These are phyloP conservation scores for Ophiodon elongatus DNA, from an alignment of 2,113 vertebrate species.

Conservation along the genomic window DNA sequence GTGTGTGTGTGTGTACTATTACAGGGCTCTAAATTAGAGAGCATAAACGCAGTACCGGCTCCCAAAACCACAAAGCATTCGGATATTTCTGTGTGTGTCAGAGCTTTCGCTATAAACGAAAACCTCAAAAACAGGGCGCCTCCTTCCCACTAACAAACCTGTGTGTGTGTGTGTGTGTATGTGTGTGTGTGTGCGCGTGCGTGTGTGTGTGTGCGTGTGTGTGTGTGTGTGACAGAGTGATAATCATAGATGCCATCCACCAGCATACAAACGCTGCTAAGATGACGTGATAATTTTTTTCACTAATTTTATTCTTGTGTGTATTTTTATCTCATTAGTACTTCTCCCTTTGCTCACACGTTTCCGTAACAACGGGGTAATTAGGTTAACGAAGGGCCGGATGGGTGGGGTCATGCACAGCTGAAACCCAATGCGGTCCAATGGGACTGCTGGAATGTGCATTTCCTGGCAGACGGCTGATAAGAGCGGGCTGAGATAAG, in stretches of 20 bases:
- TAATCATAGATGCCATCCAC: conserved; percentile 20
- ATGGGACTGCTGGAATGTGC: conserved; percentile 60
- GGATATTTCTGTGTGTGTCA: conserved; percentile 74
- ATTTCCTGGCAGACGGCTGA: conserved; percentile 63
- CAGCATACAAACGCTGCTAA: conserved; percentile 22
- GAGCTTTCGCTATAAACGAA: conserved; percentile 72
- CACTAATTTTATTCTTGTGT: conserved; percentile 1
- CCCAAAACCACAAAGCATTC: conserved; percentile 81
- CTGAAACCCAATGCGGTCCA: conserved; percentile 44
- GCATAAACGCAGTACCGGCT: conserved; percentile 66
- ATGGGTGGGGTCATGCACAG: conserved; percentile 64
- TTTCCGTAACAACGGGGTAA: conserved; percentile 57
- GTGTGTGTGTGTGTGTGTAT: conserved; percentile 42
- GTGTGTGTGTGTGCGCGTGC: conserved; percentile 37
- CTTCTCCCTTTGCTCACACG: conserved; percentile 13
- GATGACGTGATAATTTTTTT: conserved; percentile 14
- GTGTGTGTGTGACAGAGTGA: conserved; percentile 28
- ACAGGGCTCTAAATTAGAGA: conserved; percentile 83
- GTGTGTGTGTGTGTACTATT: conserved; percentile 60
- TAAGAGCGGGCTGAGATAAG: conserved; percentile 60
- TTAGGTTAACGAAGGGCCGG: conserved; percentile 68
- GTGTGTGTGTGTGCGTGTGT: conserved; percentile 32
- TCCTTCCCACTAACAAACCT: conserved; percentile 61
- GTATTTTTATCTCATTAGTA: conserved; percentile 34
- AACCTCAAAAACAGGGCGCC: conserved; percentile 69